These are phyloP conservation scores for Huso huso DNA, from an alignment of 2,797 vertebrate genomes.

Conservation along the genomic window DNA sequence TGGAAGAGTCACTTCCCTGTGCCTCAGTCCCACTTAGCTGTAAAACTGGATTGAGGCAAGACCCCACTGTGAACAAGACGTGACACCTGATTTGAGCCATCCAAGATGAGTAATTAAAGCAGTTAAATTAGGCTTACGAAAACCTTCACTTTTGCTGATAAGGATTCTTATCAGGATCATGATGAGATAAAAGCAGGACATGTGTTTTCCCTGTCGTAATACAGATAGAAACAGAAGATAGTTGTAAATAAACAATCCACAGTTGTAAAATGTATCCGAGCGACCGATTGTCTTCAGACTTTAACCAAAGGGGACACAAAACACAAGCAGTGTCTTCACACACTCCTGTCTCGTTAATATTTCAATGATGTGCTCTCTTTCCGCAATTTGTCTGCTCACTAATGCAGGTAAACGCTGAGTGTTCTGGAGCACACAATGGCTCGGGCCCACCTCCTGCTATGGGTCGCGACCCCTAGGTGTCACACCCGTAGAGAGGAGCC, in stretches of 20 bases:
- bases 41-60: constrained; percentile 8
- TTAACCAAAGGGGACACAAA: neutral
- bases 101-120: constrained; percentile 11
- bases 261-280: no score
- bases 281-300: no score
- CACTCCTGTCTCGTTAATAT: constrained; percentile 2
- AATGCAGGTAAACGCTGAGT: constrained; percentile 27
- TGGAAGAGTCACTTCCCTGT: neutral
- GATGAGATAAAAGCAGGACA: constrained; percentile 17
- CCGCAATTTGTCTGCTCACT: constrained; percentile 24
- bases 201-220: neutral
- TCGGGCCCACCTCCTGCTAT: constrained; percentile 38
- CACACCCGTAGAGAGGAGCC: constrained; percentile 55
- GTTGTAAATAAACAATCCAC: no score
- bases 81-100: constrained; percentile 16
- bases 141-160: constrained; percentile 7
- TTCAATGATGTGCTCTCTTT: neutral
- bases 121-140: constrained; percentile 16
- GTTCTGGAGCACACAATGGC: constrained; percentile 26
- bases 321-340: neutral
- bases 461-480: constrained; percentile 61
- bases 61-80: constrained; percentile 16
- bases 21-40: neutral
- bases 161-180: constrained; percentile 16
- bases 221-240: constrained; percentile 1